phyloP scores from a whole-genome alignment of 2,888 invertebrate species.

The Acrobasis suavella region DNA sequence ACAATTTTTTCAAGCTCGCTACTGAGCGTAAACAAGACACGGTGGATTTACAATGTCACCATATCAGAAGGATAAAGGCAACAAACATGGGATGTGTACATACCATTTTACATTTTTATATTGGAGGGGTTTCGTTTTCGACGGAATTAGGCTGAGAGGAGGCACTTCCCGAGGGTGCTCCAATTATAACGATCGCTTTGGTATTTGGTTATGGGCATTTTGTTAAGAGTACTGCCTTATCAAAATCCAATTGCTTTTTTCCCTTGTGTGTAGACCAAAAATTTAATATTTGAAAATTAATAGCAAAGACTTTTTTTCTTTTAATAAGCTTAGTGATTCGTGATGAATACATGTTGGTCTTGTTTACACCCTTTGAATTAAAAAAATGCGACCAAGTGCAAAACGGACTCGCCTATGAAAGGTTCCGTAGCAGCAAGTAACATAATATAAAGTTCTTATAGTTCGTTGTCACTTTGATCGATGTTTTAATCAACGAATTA shows the following conservation, averaged over 20 bases:
- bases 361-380: too few species aligned
- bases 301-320: too few species aligned
- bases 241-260: slow-evolving; percentile 6
- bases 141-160: not conserved
- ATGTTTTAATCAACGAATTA: too few species aligned
- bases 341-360: too few species aligned
- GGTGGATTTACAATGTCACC: slow-evolving; percentile 1
- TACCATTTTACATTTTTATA: not conserved
- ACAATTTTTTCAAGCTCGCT: not conserved
- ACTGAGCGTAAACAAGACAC: not conserved
- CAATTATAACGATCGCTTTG: slow-evolving; percentile 15
- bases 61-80: slow-evolving; percentile 4
- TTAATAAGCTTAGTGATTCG: too few species aligned
- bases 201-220: slow-evolving; percentile 10
- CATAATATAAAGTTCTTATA: too few species aligned
- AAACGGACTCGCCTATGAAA: too few species aligned
- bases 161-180: slow-evolving; percentile 2
- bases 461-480: too few species aligned
- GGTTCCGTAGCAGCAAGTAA: too few species aligned
- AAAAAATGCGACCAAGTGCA: too few species aligned
- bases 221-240: slow-evolving; percentile 5
- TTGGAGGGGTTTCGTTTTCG: not conserved
- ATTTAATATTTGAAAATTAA: not conserved
- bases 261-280: not conserved
- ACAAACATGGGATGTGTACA: slow-evolving; percentile 7